phyloP scores from a whole-genome alignment of 92 coral and sea anemone genomes.

The Zoanthus gigantus region DNA sequence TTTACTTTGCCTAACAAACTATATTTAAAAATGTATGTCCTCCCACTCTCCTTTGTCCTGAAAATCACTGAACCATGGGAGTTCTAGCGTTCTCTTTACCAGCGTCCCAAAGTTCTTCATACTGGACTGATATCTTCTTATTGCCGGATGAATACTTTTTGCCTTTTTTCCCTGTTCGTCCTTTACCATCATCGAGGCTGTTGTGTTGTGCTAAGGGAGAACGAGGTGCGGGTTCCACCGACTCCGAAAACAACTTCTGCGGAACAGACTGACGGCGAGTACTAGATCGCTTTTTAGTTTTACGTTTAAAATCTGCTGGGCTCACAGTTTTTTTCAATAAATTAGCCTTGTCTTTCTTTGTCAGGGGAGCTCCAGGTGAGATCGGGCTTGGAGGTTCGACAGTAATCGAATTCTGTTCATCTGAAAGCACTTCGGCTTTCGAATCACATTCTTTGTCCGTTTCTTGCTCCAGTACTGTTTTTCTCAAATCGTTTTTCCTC shows the following conservation, averaged over 20 bases:
- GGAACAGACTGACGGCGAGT: constrained; percentile 82
- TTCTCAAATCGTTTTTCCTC: not conserved
- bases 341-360: constrained; percentile 73
- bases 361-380: constrained; percentile 84
- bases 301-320: constrained; percentile 76
- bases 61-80: constrained; percentile 52
- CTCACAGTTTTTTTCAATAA: constrained; percentile 80
- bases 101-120: constrained; percentile 68
- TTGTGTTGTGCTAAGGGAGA: constrained; percentile 93
- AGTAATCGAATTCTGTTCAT: constrained; percentile 26
- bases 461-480: constrained; percentile 41
- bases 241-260: constrained; percentile 85
- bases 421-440: constrained; percentile 38
- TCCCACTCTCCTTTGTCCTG: not conserved
- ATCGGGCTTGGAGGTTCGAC: constrained; percentile 46
- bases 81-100: constrained; percentile 84
- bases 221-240: constrained; percentile 73
- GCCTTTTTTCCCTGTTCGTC: constrained; percentile 58
- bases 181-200: constrained; percentile 56
- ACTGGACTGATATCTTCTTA: constrained; percentile 56
- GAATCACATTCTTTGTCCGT: constrained; percentile 33
- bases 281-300: constrained; percentile 37
- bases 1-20: not conserved
- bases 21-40: not conserved
- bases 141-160: constrained; percentile 64